Percentiles rank a stretch among this genome's conserved stretches.
Evolutionary conservation across 2,113 vertebrate genomes (phyloP).

Genomic region (Trichomycterus rosablanca): DNA sequence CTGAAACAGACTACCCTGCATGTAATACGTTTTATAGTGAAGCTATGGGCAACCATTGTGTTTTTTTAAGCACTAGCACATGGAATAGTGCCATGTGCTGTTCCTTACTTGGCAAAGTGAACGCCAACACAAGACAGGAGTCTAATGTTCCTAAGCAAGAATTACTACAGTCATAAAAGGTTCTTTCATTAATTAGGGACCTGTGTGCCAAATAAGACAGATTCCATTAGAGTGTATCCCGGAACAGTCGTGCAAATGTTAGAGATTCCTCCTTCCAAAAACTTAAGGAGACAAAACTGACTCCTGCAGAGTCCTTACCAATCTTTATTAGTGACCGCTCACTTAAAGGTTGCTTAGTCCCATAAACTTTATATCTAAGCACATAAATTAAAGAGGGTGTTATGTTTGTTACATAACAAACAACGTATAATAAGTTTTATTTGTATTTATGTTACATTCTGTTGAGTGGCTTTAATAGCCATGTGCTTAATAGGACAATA

Average conservation of each 20-base stretch:
- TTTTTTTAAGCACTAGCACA: constrained; percentile 15
- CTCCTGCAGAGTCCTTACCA: not conserved
- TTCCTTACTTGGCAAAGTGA: constrained; percentile 35
- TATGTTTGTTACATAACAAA: not conserved
- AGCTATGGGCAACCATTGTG: constrained; percentile 33
- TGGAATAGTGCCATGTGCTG: constrained; percentile 37
- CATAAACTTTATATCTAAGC: not conserved
- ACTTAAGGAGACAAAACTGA: not conserved
- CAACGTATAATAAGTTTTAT: not conserved
- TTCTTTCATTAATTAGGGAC: constrained; percentile 35
- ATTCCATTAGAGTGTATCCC: constrained; percentile 47
- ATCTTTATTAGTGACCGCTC: not conserved
- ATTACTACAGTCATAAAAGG: constrained; percentile 42
- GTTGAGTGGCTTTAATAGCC: too few species aligned
- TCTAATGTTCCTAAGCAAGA: constrained; percentile 26
- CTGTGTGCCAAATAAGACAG: constrained; percentile 19
- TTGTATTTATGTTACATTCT: too few species aligned
- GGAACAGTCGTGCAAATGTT: constrained; percentile 31
- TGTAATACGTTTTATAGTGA: constrained; percentile 14
- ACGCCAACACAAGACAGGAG: constrained; percentile 32
- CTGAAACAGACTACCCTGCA: constrained; percentile 10
- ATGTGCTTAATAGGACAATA: too few species aligned
- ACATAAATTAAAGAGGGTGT: too few species aligned
- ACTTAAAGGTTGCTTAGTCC: not conserved
- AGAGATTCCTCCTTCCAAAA: constrained; percentile 17